Evolutionary conservation across 2,113 vertebrate species (phyloP).

Genomic region (Camelus bactrianus): DNA sequence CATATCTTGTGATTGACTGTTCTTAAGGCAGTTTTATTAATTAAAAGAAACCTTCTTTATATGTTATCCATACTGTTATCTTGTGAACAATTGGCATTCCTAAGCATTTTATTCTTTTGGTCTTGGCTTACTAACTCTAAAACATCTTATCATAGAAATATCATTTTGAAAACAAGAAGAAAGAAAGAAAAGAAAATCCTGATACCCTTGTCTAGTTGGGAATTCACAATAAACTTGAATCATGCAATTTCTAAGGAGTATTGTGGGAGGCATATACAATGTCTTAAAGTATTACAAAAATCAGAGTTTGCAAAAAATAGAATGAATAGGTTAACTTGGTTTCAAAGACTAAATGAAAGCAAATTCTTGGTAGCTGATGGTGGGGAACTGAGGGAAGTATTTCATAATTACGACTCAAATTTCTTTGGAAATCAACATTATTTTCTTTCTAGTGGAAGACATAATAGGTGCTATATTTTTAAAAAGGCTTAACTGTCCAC

Average conservation of each 20-base stretch:
- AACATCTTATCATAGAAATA: not conserved
- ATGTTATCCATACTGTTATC: not conserved
- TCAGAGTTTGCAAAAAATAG: not conserved
- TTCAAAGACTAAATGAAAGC: not conserved
- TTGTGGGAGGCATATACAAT: not conserved
- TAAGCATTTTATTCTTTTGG: not conserved
- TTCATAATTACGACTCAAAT: constrained; percentile 9
- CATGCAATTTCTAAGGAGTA: not conserved
- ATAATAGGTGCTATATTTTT: not conserved
- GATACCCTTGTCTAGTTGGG: not conserved
- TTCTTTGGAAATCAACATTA: not conserved
- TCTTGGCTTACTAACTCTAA: not conserved
- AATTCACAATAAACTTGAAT: not conserved
- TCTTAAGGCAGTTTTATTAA: not conserved
- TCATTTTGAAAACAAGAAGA: not conserved
- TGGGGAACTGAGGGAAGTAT: not conserved
- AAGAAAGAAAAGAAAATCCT: not conserved
- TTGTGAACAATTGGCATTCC: not conserved
- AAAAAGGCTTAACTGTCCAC: not conserved
- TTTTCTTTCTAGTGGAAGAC: not conserved
- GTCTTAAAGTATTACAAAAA: not conserved
- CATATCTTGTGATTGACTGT: not conserved
- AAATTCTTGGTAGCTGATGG: not conserved
- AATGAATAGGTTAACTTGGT: not conserved
- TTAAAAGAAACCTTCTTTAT: not conserved